phyloP scores from a whole-genome alignment of 37 sponge, comb jelly and placozoan genomes.

The Axinella damicornis region DNA sequence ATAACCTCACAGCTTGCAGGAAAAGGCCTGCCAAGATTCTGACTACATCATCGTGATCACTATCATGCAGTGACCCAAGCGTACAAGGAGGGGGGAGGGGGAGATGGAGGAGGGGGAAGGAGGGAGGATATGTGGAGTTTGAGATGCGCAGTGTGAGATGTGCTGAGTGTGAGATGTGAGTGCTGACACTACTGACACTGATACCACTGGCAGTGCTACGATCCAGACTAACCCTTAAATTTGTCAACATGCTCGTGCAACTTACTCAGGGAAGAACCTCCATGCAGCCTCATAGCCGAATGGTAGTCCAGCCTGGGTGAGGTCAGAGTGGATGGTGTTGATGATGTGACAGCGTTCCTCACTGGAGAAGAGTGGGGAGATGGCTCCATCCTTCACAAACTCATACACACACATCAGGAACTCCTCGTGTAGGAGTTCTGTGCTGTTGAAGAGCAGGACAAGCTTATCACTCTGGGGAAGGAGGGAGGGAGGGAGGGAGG shows the following conservation, averaged over 20 bases:
- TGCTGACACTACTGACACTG: too few relatives aligned
- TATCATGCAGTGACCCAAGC: not conserved
- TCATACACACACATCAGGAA: slow-evolving; percentile 70
- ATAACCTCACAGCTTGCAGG: too few relatives aligned
- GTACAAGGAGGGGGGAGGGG: not conserved
- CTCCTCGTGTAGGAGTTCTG: slow-evolving; percentile 34
- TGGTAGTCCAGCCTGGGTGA: slow-evolving; percentile 69
- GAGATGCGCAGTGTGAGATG: too few relatives aligned
- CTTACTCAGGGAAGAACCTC: slow-evolving; percentile 86
- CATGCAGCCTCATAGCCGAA: slow-evolving; percentile 70
- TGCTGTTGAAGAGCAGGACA: slow-evolving; percentile 39
- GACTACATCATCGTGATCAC: too few relatives aligned
- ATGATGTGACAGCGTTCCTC: slow-evolving; percentile 77
- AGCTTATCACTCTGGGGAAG: slow-evolving; percentile 58
- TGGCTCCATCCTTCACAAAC: slow-evolving; percentile 73
- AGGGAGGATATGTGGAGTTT: too few relatives aligned
- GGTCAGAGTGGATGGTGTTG: slow-evolving; percentile 73
- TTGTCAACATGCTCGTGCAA: not conserved
- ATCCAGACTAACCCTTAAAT: too few relatives aligned
- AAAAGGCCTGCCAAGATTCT: too few relatives aligned
- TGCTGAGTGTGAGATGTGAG: too few relatives aligned
- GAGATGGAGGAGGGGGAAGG: too few relatives aligned
- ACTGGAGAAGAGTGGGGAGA: slow-evolving; percentile 72
- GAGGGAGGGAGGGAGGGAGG: not conserved
- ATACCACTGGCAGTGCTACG: too few relatives aligned